Percentiles rank a stretch among this genome's conserved stretches.
These are phyloP conservation scores for Enteromius mattozi DNA, from an alignment of 2,797 vertebrate species.

Conservation along the genomic window DNA sequence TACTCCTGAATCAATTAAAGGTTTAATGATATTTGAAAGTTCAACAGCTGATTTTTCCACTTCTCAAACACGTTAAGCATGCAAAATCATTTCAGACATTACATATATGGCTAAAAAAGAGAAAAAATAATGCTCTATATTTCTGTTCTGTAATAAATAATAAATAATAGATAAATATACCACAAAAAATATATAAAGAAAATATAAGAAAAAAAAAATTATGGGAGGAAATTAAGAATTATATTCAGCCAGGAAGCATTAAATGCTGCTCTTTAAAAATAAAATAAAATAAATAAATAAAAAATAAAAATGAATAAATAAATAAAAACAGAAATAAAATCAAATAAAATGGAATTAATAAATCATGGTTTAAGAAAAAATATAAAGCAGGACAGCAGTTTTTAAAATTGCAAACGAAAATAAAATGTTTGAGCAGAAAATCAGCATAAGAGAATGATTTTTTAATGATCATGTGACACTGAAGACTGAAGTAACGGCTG, in stretches of 20 bases:
- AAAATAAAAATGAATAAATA: too few species aligned
- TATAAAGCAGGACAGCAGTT: not conserved
- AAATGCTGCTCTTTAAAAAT: not conserved
- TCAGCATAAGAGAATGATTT: not conserved
- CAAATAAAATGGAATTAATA: too few species aligned
- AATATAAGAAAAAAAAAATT: too few species aligned
- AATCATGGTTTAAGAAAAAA: not conserved
- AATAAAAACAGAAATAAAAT: not conserved
- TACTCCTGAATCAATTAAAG: slow-evolving; percentile 28
- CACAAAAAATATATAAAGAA: not conserved
- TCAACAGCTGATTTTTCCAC: slow-evolving; percentile 23
- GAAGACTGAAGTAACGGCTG: not conserved
- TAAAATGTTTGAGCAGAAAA: not conserved
- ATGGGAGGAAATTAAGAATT: not conserved
- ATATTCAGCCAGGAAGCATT: not conserved
- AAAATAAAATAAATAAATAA: too few species aligned
- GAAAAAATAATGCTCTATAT: not conserved
- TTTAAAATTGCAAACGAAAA: not conserved
- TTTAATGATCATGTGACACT: not conserved
- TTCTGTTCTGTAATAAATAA: not conserved
- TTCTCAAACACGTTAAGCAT: not conserved
- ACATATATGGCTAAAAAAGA: not conserved
- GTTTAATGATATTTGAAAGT: slow-evolving; percentile 25
- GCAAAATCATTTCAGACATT: not conserved
- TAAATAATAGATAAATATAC: not conserved